Base-by-base conservation (phyloP, 2,888 invertebrate species). In the Protophormia terraenovae region DNA sequence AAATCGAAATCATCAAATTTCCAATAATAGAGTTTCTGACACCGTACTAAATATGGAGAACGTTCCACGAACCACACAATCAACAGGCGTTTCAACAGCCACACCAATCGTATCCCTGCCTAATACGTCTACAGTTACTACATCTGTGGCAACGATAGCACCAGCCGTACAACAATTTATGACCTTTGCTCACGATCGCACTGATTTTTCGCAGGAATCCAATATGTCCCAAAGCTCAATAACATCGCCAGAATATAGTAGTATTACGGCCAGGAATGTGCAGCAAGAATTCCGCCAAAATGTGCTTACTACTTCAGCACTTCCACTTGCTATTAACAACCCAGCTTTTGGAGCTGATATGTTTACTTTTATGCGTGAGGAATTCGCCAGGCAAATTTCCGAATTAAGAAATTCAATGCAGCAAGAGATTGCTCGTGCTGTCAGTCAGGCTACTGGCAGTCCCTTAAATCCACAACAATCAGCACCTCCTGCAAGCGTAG, bases 61-160 rank as follows among this genome's bases (percentile, higher is more conserved):
- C 12, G 10, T 38, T 2, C 38, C 38, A 38, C 38, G 38, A 12
- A 38, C 38, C 8, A 38, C 38, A 5, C 10, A 12, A 12, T 8
- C 12, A 6, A 45, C 45, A 6, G 2, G 2, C n/a, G 45, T 45
- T 16, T 45, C 45, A 3, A 16, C 45, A 16, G 0, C 45, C 2
- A 6, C 16, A 1, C 45, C 45, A 3, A 7, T 1, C 1, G 8
- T 50, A 12, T 24, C 50, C 2, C 3, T 12, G 0, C 22, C 22
- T 0, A 22, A 8, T 10, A 50, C 4, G 0, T 10, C 0, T 2
- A 10, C 22, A 0, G 24, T 12, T 3, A 12, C 10, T 0, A 1
- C 50, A 3, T 12, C 50, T 10, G 24, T 3, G 0, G 12, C 22
- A 7, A 1, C 55, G 1, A 14, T 55, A 6, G n/a, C 27, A 14